Percentiles rank a stretch among this genome's conserved stretches.
phyloP scores from a whole-genome alignment of 2,797 vertebrate species.

The Etheostoma nigrum region DNA sequence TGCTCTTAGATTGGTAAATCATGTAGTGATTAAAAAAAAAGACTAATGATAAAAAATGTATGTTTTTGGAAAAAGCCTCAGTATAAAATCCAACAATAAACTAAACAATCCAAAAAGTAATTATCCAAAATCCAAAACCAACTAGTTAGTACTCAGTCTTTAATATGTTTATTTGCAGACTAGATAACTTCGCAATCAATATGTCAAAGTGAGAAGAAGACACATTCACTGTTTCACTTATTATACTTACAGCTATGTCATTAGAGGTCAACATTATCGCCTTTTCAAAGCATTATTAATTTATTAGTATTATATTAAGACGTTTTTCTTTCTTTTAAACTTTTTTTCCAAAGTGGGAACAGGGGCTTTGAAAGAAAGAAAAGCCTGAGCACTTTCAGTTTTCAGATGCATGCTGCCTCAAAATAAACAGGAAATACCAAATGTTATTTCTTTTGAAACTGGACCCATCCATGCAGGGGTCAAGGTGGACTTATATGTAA shows the following conservation, averaged over 20 bases:
- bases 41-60: not conserved
- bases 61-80: not conserved
- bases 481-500: conserved; percentile 8
- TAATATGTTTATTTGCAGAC: conserved; percentile 62
- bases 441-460: not conserved
- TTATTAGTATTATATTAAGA: no score
- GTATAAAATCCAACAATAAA: not conserved
- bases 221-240: no score
- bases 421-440: conserved; percentile 1
- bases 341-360: no score
- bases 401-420: not conserved
- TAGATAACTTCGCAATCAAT: conserved; percentile 47
- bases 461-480: not conserved
- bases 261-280: not conserved
- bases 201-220: conserved; percentile 83
- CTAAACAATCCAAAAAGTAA: not conserved
- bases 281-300: not conserved
- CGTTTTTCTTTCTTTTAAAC: no score
- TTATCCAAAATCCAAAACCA: not conserved
- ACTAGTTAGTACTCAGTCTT: not conserved
- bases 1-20: not conserved
- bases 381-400: no score
- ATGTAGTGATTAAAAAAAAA: not conserved
- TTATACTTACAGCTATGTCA: not conserved
- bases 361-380: no score